These are phyloP conservation scores for Lymantria monacha DNA, from an alignment of 2,888 invertebrate species.

Conservation along the genomic window DNA sequence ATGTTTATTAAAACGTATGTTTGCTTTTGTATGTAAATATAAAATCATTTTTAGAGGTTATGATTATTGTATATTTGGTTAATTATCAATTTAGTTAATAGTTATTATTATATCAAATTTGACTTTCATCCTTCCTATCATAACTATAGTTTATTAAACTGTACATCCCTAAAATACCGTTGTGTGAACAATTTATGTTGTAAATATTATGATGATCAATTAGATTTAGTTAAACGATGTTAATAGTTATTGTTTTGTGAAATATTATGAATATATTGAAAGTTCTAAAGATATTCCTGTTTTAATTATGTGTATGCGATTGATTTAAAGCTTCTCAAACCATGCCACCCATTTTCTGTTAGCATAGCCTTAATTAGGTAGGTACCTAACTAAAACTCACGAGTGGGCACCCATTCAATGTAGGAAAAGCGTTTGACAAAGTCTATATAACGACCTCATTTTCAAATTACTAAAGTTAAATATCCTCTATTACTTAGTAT, in stretches of 20 bases:
- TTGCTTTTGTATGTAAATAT: constrained; percentile 47
- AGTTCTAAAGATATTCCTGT: constrained; percentile 58
- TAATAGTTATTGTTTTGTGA: constrained; percentile 77
- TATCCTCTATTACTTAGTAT: too few relatives aligned
- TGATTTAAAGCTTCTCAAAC: too few relatives aligned
- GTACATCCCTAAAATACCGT: constrained; percentile 9
- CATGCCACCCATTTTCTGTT: too few relatives aligned
- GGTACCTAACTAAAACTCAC: too few relatives aligned
- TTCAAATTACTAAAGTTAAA: too few relatives aligned
- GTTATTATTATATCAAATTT: constrained; percentile 13
- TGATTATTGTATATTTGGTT: constrained; percentile 56
- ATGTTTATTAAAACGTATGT: background rate
- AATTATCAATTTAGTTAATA: constrained; percentile 25
- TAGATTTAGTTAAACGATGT: constrained; percentile 59
- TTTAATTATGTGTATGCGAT: constrained; percentile 24
- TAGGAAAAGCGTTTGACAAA: too few relatives aligned
- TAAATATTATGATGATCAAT: constrained; percentile 66
- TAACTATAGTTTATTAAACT: background rate
- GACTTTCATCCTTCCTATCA: constrained; percentile 11
- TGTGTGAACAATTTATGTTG: constrained; percentile 41
- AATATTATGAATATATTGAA: constrained; percentile 78
- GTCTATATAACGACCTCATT: too few relatives aligned
- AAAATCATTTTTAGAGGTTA: constrained; percentile 30
- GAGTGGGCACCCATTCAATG: too few relatives aligned
- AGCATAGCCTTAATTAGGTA: too few relatives aligned